Evolutionary conservation across 2,797 vertebrate genomes (phyloP).

Genomic region (Notamacropus eugenii): DNA sequence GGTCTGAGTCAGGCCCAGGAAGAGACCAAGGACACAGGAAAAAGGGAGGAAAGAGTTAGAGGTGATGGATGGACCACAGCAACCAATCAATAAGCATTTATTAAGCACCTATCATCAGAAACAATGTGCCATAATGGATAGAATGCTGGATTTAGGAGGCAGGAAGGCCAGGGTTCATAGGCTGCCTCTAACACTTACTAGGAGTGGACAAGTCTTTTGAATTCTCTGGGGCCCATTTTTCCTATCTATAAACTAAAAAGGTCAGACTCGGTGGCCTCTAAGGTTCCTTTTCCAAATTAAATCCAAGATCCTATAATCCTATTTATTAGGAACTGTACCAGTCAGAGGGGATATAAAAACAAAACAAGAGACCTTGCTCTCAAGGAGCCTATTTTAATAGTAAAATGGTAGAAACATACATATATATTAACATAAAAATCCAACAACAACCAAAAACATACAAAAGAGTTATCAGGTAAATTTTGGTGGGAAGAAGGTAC

Average conservation of each 20-base stretch:
- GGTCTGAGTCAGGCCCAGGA: constrained; percentile 82
- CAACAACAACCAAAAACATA: background rate
- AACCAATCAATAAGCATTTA: background rate
- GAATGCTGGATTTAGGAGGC: background rate
- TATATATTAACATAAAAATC: background rate
- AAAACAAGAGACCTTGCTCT: background rate
- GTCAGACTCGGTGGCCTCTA: background rate
- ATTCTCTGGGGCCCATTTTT: background rate
- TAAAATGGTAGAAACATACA: background rate
- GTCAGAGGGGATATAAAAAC: background rate
- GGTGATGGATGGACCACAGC: background rate
- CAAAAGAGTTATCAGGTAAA: background rate
- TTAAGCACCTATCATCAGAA: background rate
- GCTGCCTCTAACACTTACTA: background rate
- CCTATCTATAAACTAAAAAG: background rate
- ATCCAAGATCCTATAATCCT: background rate
- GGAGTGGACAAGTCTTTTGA: background rate
- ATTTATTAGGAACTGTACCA: background rate
- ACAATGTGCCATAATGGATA: background rate
- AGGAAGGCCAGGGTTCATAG: background rate
- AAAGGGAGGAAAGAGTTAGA: background rate
- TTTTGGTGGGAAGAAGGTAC: background rate
- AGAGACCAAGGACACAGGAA: constrained; percentile 23
- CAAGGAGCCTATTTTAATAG: background rate
- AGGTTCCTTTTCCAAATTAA: background rate